phyloP scores from a whole-genome alignment of 2,797 vertebrate species.

The Catamblyrhynchus diadema region DNA sequence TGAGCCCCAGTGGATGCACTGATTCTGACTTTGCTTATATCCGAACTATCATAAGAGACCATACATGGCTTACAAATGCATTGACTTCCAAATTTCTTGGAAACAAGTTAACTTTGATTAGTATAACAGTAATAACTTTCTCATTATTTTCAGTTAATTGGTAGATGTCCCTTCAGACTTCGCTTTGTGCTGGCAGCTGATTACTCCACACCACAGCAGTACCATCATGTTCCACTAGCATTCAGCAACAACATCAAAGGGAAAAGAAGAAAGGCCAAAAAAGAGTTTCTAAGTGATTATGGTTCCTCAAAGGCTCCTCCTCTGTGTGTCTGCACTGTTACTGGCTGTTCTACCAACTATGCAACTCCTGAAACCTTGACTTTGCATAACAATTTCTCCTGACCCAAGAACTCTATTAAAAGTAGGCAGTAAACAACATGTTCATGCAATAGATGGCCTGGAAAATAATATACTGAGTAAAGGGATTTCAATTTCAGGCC shows the following conservation, averaged over 20 bases:
- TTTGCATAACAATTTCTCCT: background rate
- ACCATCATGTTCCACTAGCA: background rate
- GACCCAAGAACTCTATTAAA: background rate
- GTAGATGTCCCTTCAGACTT: conserved; percentile 21
- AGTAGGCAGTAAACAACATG: background rate
- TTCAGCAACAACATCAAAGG: background rate
- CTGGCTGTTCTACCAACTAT: background rate
- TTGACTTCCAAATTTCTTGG: background rate
- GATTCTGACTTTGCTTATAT: background rate
- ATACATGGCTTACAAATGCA: background rate
- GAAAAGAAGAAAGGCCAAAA: background rate
- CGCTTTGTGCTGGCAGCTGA: background rate
- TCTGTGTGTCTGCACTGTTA: background rate
- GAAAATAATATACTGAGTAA: background rate
- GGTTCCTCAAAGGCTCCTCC: background rate
- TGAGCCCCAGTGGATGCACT: background rate
- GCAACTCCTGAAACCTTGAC: background rate
- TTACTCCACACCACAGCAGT: background rate
- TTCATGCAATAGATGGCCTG: background rate
- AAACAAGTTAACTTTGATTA: background rate
- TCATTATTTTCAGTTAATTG: conserved; percentile 52
- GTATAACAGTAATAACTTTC: background rate
- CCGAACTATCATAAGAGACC: background rate
- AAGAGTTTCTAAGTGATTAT: background rate
- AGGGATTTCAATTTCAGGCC: background rate